Conservation (phyloP, 2,113 vertebrate genomes). For the Cephalopholis sonnerati region DNA sequence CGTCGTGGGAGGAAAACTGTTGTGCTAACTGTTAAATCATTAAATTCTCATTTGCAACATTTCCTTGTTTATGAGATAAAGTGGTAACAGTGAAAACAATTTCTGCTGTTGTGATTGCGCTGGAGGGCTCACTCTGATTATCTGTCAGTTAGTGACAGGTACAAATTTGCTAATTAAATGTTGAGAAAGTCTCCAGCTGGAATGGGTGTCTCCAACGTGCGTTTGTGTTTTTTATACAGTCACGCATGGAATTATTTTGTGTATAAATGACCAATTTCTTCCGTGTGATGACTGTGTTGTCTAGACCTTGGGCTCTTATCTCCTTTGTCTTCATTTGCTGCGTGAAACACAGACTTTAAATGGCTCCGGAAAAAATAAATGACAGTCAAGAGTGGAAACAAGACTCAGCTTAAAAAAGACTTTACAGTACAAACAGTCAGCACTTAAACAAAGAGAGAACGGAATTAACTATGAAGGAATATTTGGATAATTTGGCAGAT, state of each 20-base stretch:
- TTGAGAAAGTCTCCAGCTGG: constrained; percentile 40
- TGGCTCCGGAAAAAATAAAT: not conserved
- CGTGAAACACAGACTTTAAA: constrained; percentile 7
- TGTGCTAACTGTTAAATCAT: constrained; percentile 15
- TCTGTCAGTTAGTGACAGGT: constrained; percentile 23
- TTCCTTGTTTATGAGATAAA: constrained; percentile 41
- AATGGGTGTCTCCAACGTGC: not conserved
- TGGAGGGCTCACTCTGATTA: not conserved
- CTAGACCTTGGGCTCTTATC: not conserved
- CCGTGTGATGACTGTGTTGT: constrained; percentile 1
- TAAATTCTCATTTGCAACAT: constrained; percentile 38
- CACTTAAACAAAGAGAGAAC: not conserved
- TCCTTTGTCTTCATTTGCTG: constrained; percentile 15
- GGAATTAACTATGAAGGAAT: not conserved
- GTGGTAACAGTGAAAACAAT: constrained; percentile 39
- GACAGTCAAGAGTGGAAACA: not conserved
- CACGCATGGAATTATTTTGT: constrained; percentile 1
- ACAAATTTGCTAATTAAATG: constrained; percentile 60
- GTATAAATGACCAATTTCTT: constrained; percentile 26
- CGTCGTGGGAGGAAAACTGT: not conserved
- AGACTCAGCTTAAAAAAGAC: not conserved
- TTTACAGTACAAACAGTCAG: not conserved
- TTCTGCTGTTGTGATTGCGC: constrained; percentile 15
- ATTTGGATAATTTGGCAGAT: not conserved
- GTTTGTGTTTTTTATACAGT: not conserved